Evolutionary conservation across 2,113 vertebrate species (phyloP).

Genomic region (Ceyx margarethae): DNA sequence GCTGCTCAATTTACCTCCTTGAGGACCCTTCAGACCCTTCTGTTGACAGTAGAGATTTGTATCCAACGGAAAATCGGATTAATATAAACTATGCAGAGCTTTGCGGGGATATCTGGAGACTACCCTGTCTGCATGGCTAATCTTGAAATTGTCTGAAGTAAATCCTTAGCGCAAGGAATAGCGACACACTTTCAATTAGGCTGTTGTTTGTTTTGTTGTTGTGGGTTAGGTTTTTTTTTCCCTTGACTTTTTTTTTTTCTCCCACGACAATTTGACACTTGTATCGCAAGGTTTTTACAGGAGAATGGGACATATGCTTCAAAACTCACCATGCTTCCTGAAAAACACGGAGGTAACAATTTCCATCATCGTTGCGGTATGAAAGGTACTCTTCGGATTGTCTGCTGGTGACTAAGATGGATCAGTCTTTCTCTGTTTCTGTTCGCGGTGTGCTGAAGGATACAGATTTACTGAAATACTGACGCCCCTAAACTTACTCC

Average conservation of each 20-base stretch:
- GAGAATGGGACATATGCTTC: constrained; percentile 3
- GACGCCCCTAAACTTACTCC: constrained; percentile 46
- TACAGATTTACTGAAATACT: constrained; percentile 39
- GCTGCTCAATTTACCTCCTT: constrained; percentile 49
- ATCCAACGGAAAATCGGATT: constrained; percentile 60
- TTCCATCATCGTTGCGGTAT: constrained; percentile 46
- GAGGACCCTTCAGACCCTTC: constrained; percentile 36
- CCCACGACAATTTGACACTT: constrained; percentile 21
- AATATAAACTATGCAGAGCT: constrained; percentile 52
- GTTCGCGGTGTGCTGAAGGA: constrained; percentile 35
- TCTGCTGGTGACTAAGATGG: constrained; percentile 51
- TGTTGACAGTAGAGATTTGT: constrained; percentile 38
- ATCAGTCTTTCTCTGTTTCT: constrained; percentile 20
- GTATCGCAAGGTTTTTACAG: background rate
- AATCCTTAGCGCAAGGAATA: constrained; percentile 43
- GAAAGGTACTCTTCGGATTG: constrained; percentile 51
- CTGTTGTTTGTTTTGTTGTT: background rate
- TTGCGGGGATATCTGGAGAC: constrained; percentile 41
- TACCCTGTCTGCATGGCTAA: constrained; percentile 61
- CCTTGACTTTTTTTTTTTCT: background rate
- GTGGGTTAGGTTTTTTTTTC: background rate
- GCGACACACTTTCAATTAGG: constrained; percentile 31
- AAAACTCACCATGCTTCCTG: background rate
- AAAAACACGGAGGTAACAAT: constrained; percentile 18
- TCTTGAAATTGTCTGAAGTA: constrained; percentile 59